Evolutionary conservation across 2,113 vertebrate species (phyloP), one percentile per base, ranked within the genome.

Genomic region (Uria lomvia): DNA sequence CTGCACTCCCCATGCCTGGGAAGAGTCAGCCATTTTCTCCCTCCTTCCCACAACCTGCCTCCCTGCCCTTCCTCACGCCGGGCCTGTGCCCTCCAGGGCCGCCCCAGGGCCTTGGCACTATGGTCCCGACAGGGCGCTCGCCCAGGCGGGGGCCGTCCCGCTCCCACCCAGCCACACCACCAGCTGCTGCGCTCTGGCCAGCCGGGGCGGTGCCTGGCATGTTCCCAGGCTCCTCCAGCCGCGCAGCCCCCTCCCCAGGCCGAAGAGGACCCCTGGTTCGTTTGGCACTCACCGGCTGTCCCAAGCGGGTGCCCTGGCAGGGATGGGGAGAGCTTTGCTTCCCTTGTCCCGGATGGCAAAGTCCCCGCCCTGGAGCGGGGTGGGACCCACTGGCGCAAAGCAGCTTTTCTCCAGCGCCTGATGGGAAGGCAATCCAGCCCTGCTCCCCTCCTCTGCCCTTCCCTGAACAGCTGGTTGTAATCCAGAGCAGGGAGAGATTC

Each of bases 331-430:
- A 71, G 68, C 55, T 45, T 0, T 1, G 15, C 47, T 29, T 1
- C 4, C 5, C 56, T 66, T 8, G 38, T 3, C 36, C 78, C 1
- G 58, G 53, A 11, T 71, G 71, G 47, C 10, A 2, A 18, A 60
- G 83, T 91, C 93, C 92, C 78, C 95, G 95, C 96, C 96, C 94
- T 73, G 78, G 36, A 0, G 58, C 26, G 3, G 92, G 87, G 77
- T 58, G 86, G 91, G 81, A 86, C 68, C 26, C 43, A 3, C 20
- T 4, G 5, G 24, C 15, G 42, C 40, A n/a, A 19, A 49, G 56
- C 55, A 32, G 83, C n/a, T 47, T 62, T 27, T 40, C 47, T 47
- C 4, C 14, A 12, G 9, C 11, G 55, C 67, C 53, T 74, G 47
- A 7, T 4, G 22, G 24, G 52, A 2, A 13, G 26, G 76, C 42